Conservation (phyloP, 2,113 vertebrate genomes). For the Delphinus delphis region DNA sequence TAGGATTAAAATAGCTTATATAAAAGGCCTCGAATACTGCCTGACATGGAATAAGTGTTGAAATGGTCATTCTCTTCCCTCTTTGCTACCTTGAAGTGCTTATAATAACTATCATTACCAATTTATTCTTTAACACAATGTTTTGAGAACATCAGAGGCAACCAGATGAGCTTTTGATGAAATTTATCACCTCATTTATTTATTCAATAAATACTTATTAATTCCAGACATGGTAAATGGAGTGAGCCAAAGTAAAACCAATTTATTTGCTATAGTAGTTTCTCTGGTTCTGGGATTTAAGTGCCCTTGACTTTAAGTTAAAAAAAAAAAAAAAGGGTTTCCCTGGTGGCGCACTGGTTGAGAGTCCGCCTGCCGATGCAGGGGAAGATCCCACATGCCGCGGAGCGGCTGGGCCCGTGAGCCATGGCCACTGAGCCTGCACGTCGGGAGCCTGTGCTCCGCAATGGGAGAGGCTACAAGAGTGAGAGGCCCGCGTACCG, state of each 20-base stretch:
- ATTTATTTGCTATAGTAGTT: not conserved
- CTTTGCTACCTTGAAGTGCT: not conserved
- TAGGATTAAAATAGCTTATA: not conserved
- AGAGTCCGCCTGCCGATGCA: too few relatives aligned
- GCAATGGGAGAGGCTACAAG: too few relatives aligned
- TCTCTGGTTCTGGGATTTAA: not conserved
- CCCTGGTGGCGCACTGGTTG: too few relatives aligned
- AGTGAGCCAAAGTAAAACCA: not conserved
- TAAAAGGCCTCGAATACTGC: not conserved
- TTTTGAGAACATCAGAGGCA: not conserved
- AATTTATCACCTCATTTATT: not conserved
- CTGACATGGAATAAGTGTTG: fast-evolving
- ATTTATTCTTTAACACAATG: not conserved
- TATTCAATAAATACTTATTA: constrained; percentile 1
- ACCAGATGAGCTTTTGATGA: not conserved
- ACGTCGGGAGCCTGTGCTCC: too few relatives aligned
- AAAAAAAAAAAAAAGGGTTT: not conserved
- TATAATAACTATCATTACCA: not conserved
- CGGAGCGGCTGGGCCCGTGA: fast-evolving
- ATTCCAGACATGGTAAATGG: not conserved
- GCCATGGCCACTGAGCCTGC: too few relatives aligned
- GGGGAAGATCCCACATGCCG: too few relatives aligned
- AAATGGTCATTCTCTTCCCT: not conserved
- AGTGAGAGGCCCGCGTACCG: fast-evolving
- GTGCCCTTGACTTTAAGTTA: not conserved